phyloP scores from a whole-genome alignment of 2,797 vertebrate species.

The Cyclura pinguis region DNA sequence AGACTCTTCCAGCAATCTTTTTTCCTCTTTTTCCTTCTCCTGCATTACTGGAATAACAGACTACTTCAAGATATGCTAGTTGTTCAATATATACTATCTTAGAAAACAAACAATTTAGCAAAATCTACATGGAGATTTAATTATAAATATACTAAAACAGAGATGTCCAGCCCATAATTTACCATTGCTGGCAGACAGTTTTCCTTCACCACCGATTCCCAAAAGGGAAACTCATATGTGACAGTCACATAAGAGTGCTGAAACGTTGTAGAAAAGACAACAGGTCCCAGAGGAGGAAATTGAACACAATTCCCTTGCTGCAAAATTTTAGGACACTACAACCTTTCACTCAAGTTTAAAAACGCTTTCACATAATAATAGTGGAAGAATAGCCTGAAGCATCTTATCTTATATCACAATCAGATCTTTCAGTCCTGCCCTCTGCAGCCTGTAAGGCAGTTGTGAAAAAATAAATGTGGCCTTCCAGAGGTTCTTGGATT shows the following conservation, averaged over 20 bases:
- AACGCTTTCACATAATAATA: neutral
- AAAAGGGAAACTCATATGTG: constrained; percentile 7
- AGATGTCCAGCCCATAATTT: neutral
- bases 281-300: neutral
- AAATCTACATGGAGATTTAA: neutral
- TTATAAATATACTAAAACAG: constrained; percentile 3
- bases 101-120: constrained; percentile 22
- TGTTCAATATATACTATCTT: neutral
- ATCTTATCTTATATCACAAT: neutral
- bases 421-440: neutral
- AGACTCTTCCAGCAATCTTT: constrained; percentile 13
- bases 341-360: constrained; percentile 18
- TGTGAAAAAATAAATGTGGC: neutral
- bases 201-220: neutral
- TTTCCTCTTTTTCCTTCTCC: neutral
- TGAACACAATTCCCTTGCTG: neutral
- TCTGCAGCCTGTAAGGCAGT: neutral
- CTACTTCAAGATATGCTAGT: neutral
- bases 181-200: neutral
- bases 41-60: neutral
- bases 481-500: neutral
- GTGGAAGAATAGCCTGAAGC: neutral
- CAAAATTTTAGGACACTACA: neutral
- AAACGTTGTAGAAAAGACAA: neutral
- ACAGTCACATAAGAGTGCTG: neutral